These are phyloP conservation scores for Crossoptilon crossoptilon DNA, from an alignment of 2,797 vertebrate genomes.

Conservation along the genomic window DNA sequence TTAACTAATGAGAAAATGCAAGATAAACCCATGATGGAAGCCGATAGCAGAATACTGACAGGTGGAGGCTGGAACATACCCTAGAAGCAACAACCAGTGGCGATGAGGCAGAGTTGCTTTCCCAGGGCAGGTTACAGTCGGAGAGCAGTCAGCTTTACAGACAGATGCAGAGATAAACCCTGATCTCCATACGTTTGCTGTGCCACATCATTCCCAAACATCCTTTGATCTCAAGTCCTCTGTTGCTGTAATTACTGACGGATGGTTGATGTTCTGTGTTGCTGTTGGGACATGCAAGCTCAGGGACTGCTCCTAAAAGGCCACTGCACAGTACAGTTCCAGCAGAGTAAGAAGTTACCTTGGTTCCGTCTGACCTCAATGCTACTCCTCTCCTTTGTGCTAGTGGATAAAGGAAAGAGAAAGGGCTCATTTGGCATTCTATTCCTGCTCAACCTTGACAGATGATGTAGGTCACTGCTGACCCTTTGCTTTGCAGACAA, in stretches of 20 bases:
- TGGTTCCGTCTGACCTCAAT: fast-evolving
- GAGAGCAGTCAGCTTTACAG: conserved; percentile 68
- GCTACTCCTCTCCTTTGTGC: not conserved
- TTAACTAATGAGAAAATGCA: not conserved
- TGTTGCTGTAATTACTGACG: conserved; percentile 70
- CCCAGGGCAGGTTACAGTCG: conserved; percentile 24
- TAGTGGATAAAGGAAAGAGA: not conserved
- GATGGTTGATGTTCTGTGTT: conserved; percentile 2
- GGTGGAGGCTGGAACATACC: not conserved
- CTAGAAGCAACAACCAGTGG: not conserved
- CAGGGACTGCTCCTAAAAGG: conserved; percentile 52
- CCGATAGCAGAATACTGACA: not conserved
- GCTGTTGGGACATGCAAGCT: conserved; percentile 61
- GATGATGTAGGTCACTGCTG: too few relatives aligned
- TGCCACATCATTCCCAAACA: conserved; percentile 48
- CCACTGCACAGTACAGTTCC: not conserved
- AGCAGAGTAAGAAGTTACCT: not conserved
- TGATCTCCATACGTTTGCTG: conserved; percentile 36
- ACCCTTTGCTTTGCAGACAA: too few relatives aligned
- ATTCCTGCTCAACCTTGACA: too few relatives aligned
- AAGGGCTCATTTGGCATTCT: too few relatives aligned
- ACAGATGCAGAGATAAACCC: conserved; percentile 53
- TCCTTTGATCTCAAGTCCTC: conserved; percentile 63
- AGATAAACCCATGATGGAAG: not conserved
- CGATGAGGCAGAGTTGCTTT: not conserved